Conservation (phyloP, 2,888 invertebrate species). For the Drosophila colorata region DNA sequence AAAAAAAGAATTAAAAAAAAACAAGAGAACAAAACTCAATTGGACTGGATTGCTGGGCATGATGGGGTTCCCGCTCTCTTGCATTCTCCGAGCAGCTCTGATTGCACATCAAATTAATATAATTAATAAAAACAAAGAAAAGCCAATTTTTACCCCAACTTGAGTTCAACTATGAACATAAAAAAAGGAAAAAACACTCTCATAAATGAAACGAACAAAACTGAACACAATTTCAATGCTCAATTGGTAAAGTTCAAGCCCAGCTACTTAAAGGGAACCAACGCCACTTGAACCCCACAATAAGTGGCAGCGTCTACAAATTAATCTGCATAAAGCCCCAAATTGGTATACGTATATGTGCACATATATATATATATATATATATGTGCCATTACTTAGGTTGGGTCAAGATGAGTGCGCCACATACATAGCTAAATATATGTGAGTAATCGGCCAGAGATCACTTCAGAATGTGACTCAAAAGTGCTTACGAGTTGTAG, state of each 20-base stretch:
- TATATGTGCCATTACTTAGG: conserved; percentile 24
- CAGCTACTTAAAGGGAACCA: conserved; percentile 56
- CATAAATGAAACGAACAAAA: conserved; percentile 19
- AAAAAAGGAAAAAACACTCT: conserved; percentile 20
- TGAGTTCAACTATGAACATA: conserved; percentile 23
- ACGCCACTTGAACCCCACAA: conserved; percentile 69
- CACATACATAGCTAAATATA: conserved; percentile 11
- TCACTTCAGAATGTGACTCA: conserved; percentile 15
- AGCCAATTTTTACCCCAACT: conserved; percentile 54
- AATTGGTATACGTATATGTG: conserved; percentile 25
- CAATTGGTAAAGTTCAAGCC: conserved; percentile 73
- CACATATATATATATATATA: not conserved
- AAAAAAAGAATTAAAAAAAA: not conserved
- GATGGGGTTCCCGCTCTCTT: not conserved
- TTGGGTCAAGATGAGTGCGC: conserved; percentile 31
- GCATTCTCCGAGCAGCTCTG: conserved; percentile 42
- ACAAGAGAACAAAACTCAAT: conserved; percentile 32
- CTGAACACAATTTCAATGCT: conserved; percentile 66
- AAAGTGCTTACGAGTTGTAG: conserved; percentile 1
- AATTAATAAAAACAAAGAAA: conserved; percentile 65
- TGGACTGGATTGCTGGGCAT: conserved; percentile 20
- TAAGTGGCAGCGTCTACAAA: conserved; percentile 36
- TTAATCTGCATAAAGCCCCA: conserved; percentile 60
- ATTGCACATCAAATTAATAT: conserved; percentile 69
- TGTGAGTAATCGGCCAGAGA: conserved; percentile 38